phyloP scores from a whole-genome alignment of 1,140 invertebrate species.

The Paracyclopina nana region DNA sequence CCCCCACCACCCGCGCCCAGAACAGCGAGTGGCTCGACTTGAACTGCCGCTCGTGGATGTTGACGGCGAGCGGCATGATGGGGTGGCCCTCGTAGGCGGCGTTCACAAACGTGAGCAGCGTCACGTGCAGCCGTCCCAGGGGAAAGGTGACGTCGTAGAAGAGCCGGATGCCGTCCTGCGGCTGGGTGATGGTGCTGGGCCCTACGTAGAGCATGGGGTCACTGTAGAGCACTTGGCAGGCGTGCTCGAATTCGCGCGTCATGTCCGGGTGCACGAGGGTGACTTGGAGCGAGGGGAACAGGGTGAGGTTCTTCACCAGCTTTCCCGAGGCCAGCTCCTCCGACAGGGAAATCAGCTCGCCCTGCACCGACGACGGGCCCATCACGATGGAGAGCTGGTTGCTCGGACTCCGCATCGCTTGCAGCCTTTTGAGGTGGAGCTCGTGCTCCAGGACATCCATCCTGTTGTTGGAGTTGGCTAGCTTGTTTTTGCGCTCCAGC shows the following conservation, averaged over 20 bases:
- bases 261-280: conserved; percentile 16
- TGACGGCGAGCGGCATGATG: conserved; percentile 15
- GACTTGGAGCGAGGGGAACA: conserved; percentile 15
- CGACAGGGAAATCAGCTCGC: not conserved
- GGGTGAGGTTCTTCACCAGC: conserved; percentile 13
- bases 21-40: conserved; percentile 16
- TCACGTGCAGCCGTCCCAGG: conserved; percentile 4
- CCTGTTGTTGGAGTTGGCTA: not conserved
- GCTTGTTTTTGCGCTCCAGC: not conserved
- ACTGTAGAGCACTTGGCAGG: conserved; percentile 3
- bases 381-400: not conserved
- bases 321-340: conserved; percentile 13
- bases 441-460: not conserved
- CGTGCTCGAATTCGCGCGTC: conserved; percentile 10
- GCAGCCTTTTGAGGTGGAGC: not conserved
- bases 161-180: conserved; percentile 2
- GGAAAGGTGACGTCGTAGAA: conserved; percentile 11
- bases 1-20: conserved; percentile 13
- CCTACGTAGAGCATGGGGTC: not conserved
- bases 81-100: conserved; percentile 9
- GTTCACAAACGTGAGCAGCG: conserved; percentile 11
- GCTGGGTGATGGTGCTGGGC: not conserved
- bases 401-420: not conserved
- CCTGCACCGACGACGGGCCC: not conserved
- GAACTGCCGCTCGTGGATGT: conserved; percentile 15